Base-by-base conservation (phyloP, 2,888 invertebrate species). In the Mactromeris polynyma region DNA sequence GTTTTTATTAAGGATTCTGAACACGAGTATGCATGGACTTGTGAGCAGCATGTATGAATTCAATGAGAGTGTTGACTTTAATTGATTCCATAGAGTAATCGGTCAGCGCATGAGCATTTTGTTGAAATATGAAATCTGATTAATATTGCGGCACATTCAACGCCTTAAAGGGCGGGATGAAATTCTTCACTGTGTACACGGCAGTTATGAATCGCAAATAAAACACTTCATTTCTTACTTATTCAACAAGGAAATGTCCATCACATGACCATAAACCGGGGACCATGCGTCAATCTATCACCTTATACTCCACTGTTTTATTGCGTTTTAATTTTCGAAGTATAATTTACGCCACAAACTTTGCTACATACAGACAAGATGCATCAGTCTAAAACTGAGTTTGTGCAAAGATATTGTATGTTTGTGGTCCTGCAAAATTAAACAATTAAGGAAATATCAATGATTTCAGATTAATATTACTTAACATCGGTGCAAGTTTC, bases 1-100 rank as follows among this genome's bases (percentile, higher is more conserved):
- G 82, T 84, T 83, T 73, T 83, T 86, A 81, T 81, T 81, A 81
- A 51, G 73, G 85, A 81, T 81, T 86, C 81, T 73, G 86, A 51
- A 64, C 58, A 77, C 73, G 40, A 64, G 73, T 42, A 31, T 73
- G 26, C 42, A 73, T 82, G 40, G 82, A 81, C 73, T 46, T 31
- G 42, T 64, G 73, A 33, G 17, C 6, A 19, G 73, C 73, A 33
- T 11, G 33, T 33, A 17, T 33, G 6, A 73, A 33, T 73, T 33
- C 73, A 73, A 69, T 17, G 2, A 73, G 17, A 33, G 9, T 33
- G 19, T 11, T 31, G 33, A 11, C 7, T 73, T 73, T 73, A 73
- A 73, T 33, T 73, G 33, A 73, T 73, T 73, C 36, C 33, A 64
- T 26, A 64, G 6, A 26, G 58, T 64, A 26, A 64, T 64, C 58